Conservation (phyloP, 2,797 vertebrate genomes). For the Semaprochilodus insignis region DNA sequence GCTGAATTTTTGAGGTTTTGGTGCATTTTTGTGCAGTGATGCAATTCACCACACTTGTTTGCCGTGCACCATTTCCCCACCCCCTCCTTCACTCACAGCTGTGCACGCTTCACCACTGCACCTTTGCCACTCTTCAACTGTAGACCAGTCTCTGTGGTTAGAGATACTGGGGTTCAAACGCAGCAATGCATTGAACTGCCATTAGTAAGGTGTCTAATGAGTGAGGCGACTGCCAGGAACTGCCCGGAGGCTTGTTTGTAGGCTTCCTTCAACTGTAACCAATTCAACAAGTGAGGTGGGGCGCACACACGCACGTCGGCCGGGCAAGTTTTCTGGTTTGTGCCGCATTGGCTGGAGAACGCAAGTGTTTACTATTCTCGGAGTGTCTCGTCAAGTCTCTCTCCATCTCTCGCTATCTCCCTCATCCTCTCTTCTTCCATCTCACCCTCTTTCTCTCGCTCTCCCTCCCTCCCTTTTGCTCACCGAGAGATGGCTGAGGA, state of each 20-base stretch:
- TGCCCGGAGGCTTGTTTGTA: too few relatives aligned
- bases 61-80: constrained; percentile 22
- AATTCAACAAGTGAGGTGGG: constrained; percentile 15
- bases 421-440: constrained; percentile 33
- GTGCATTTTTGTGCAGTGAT: constrained; percentile 53
- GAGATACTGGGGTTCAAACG: neutral
- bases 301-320: neutral
- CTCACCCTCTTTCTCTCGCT: constrained; percentile 26
- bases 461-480: constrained; percentile 39
- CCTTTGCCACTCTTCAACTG: neutral
- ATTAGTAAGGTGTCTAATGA: neutral
- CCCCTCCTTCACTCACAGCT: constrained; percentile 20
- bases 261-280: neutral
- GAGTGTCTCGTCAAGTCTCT: constrained; percentile 57
- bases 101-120: neutral
- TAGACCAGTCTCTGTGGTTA: neutral
- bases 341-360: constrained; percentile 54
- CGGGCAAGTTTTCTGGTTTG: constrained; percentile 27
- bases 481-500: constrained; percentile 55
- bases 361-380: constrained; percentile 64
- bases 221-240: too few relatives aligned
- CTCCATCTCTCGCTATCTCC: constrained; percentile 44
- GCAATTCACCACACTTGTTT: constrained; percentile 57
- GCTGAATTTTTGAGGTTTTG: constrained; percentile 56
- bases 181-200: neutral